Conservation (phyloP, 37 sponge, comb jelly and placozoan species). For the Crambe crambe region DNA sequence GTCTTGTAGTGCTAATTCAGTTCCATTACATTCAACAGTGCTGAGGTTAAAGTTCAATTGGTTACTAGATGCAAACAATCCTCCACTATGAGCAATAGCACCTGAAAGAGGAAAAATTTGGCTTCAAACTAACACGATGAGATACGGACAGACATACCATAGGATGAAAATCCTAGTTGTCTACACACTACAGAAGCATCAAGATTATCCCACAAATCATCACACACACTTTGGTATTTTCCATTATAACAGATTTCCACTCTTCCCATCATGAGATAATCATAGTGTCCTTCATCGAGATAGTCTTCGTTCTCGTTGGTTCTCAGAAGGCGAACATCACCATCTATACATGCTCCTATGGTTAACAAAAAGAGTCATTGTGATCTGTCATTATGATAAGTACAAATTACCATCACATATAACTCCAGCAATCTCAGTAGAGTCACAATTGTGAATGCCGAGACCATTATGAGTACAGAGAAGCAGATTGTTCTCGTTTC, state of each 20-base stretch:
- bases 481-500: not conserved
- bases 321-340: slow-evolving; percentile 12
- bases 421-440: not conserved
- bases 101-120: not conserved
- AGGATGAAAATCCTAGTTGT: slow-evolving; percentile 40
- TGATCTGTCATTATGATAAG: too few species aligned
- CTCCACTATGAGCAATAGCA: not conserved
- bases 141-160: slow-evolving; percentile 5
- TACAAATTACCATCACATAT: slow-evolving; percentile 15
- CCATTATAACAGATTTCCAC: slow-evolving; percentile 17
- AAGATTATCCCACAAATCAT: slow-evolving; percentile 20
- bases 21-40: not conserved
- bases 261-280: not conserved
- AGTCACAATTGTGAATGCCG: not conserved
- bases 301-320: not conserved
- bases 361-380: too few species aligned
- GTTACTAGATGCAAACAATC: not conserved
- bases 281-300: not conserved
- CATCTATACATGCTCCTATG: slow-evolving; percentile 10
- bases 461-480: slow-evolving; percentile 1
- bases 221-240: slow-evolving; percentile 16
- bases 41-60: not conserved
- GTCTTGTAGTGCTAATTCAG: not conserved
- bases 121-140: not conserved
- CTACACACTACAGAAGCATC: slow-evolving; percentile 49